These are phyloP conservation scores for Ornithoptera alexandrae DNA, from an alignment of 2,888 invertebrate species.

Conservation along the genomic window DNA sequence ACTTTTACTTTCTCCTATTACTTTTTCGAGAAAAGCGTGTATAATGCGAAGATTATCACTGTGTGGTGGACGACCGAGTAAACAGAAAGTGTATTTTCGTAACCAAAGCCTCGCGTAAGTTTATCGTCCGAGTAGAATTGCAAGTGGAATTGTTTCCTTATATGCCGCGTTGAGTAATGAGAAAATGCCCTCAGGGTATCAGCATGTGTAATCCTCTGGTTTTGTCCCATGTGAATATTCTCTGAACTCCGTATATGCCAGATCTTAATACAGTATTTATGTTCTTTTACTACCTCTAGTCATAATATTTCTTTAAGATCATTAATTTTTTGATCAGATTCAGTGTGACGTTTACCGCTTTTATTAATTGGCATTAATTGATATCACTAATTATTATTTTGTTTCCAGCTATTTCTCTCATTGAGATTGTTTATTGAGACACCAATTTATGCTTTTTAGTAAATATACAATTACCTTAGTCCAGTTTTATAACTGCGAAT, in stretches of 20 bases:
- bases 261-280: background rate
- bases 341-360: too few relatives aligned
- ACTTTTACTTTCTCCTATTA: constrained; percentile 26
- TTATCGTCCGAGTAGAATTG: background rate
- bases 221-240: background rate
- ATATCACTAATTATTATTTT: too few relatives aligned
- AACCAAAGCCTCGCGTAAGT: background rate
- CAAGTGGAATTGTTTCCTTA: background rate
- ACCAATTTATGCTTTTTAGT: too few relatives aligned
- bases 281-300: too few relatives aligned
- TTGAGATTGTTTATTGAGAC: too few relatives aligned
- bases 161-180: background rate
- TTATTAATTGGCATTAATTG: too few relatives aligned
- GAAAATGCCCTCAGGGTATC: background rate
- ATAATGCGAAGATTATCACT: constrained; percentile 12
- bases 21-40: constrained; percentile 25
- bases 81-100: constrained; percentile 3
- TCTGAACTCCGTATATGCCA: background rate
- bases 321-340: too few relatives aligned
- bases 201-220: background rate
- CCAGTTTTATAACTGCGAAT: too few relatives aligned
- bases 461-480: too few relatives aligned
- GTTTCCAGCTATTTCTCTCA: too few relatives aligned
- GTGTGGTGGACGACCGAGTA: background rate
- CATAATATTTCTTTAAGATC: too few relatives aligned